These are phyloP conservation scores for Xylota segnis DNA, from an alignment of 2,888 invertebrate genomes.

Conservation along the genomic window DNA sequence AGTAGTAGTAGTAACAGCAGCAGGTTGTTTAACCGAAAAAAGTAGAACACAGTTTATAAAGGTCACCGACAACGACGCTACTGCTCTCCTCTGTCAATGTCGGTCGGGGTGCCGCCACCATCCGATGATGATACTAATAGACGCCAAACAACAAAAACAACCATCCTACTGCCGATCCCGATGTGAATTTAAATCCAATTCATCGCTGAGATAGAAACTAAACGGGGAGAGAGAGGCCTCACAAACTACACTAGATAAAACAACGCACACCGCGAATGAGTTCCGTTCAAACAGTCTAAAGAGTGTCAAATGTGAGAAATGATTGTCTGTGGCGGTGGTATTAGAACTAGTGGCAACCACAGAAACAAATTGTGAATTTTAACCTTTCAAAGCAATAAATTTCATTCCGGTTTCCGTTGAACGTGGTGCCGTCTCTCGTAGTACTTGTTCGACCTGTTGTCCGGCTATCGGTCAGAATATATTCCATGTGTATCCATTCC, in stretches of 20 bases:
- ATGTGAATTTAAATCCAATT: conserved; percentile 66
- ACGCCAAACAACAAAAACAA: conserved; percentile 49
- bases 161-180: conserved; percentile 47
- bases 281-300: conserved; percentile 67
- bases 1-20: conserved; percentile 23
- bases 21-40: conserved; percentile 63
- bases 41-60: conserved; percentile 43
- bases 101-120: conserved; percentile 35
- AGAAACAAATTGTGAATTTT: conserved; percentile 26
- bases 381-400: conserved; percentile 59
- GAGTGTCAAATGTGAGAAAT: conserved; percentile 65
- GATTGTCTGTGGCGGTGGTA: conserved; percentile 27
- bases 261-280: conserved; percentile 46
- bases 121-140: conserved; percentile 59
- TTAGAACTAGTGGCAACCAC: conserved; percentile 25
- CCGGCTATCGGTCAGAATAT: conserved; percentile 56
- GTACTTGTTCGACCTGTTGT: conserved; percentile 63
- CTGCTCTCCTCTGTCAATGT: conserved; percentile 42
- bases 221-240: conserved; percentile 26
- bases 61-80: conserved; percentile 31
- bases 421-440: conserved; percentile 22
- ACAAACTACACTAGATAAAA: conserved; percentile 45
- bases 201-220: conserved; percentile 57
- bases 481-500: conserved; percentile 59
- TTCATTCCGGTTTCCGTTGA: conserved; percentile 67